Evolutionary conservation across 2,113 vertebrate species (phyloP).

Genomic region (Burhinus oedicnemus): DNA sequence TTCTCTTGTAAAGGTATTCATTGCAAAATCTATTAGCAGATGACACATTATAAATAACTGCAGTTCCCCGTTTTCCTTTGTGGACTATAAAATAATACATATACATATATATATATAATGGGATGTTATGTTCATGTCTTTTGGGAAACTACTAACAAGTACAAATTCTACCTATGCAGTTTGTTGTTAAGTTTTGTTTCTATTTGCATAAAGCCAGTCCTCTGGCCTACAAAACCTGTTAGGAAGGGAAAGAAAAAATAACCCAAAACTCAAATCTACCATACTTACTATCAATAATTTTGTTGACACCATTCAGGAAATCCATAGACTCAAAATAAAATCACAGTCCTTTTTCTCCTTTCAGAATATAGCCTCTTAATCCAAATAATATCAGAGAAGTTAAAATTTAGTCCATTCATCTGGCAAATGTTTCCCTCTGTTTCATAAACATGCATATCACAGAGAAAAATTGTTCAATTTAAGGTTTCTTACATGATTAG

Average conservation of each 20-base stretch:
- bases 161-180: not conserved
- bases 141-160: not conserved
- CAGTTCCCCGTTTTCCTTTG: not conserved
- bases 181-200: not conserved
- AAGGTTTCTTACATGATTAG: constrained; percentile 72
- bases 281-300: constrained; percentile 67
- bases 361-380: constrained; percentile 80
- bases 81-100: not conserved
- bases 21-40: not conserved
- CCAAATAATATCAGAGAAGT: constrained; percentile 80
- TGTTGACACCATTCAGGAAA: constrained; percentile 66
- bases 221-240: constrained; percentile 59
- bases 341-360: constrained; percentile 90
- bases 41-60: not conserved
- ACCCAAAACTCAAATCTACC: constrained; percentile 64
- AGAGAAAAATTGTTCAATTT: constrained; percentile 70
- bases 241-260: constrained; percentile 38
- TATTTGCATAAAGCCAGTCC: not conserved
- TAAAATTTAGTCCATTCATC: constrained; percentile 80
- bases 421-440: constrained; percentile 67
- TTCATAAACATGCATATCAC: constrained; percentile 75
- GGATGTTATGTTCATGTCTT: not conserved
- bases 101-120: not conserved
- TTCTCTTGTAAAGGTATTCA: not conserved
- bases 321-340: constrained; percentile 88